phyloP scores from a whole-genome alignment of 2,797 vertebrate species.

The Arnoldichthys spilopterus region DNA sequence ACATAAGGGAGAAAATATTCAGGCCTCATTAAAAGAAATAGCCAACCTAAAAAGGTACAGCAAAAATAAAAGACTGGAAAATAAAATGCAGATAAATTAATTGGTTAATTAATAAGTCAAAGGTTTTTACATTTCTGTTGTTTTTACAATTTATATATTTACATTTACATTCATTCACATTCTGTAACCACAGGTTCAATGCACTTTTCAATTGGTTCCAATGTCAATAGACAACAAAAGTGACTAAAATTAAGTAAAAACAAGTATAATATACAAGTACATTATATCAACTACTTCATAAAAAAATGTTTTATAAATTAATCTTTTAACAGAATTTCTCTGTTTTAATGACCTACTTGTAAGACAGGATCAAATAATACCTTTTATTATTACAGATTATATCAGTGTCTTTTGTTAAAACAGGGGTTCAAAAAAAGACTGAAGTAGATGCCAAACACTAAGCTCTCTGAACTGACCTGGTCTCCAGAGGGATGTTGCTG shows the following conservation, averaged over 20 bases:
- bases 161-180: not conserved
- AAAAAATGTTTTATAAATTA: too few relatives aligned
- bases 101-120: not conserved
- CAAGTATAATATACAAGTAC: too few relatives aligned
- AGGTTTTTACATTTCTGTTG: not conserved
- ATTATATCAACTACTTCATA: too few relatives aligned
- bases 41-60: not conserved
- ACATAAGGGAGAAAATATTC: constrained; percentile 13
- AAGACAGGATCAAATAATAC: too few relatives aligned
- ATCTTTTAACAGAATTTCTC: too few relatives aligned
- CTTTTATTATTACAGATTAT: too few relatives aligned
- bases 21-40: constrained; percentile 8
- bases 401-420: not conserved
- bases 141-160: not conserved
- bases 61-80: not conserved
- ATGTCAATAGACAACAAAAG: too few relatives aligned
- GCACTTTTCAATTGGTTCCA: too few relatives aligned
- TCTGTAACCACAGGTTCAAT: not conserved
- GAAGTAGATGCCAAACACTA: too few relatives aligned
- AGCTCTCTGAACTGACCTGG: constrained; percentile 73
- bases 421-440: not conserved
- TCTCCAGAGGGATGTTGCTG: constrained; percentile 88
- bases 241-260: too few relatives aligned
- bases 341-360: too few relatives aligned
- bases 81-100: too few relatives aligned